Conservation (phyloP, 2,113 vertebrate species). For the Zosterops pallidus region DNA sequence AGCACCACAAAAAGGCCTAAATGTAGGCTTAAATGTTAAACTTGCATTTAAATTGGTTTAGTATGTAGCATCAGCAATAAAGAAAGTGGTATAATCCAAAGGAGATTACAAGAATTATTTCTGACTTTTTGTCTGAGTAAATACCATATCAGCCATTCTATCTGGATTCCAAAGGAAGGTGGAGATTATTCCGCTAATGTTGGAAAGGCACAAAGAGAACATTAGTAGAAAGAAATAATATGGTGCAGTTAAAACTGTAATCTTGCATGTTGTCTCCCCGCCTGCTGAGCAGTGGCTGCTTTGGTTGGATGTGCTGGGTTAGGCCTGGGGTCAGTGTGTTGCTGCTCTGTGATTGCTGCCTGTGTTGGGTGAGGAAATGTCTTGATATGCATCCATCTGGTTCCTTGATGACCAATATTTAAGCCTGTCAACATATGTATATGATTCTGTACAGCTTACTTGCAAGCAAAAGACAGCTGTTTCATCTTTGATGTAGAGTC, state of each 20-base stretch:
- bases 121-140: not conserved
- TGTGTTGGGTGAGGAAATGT: not conserved
- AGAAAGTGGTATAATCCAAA: not conserved
- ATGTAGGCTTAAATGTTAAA: not conserved
- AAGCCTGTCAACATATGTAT: not conserved
- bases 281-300: not conserved
- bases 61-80: not conserved
- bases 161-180: not conserved
- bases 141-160: not conserved
- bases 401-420: not conserved
- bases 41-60: not conserved
- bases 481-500: not conserved
- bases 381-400: not conserved
- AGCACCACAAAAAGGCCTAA: not conserved
- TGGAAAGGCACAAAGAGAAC: not conserved
- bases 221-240: not conserved
- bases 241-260: not conserved
- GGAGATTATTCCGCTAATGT: not conserved
- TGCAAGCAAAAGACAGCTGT: not conserved
- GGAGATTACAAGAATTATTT: not conserved
- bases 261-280: not conserved
- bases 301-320: not conserved
- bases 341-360: not conserved
- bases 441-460: not conserved
- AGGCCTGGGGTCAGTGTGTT: accelerated